Base-by-base conservation (phyloP, 2,113 vertebrate species). In the Phalacrocorax brasilianus region DNA sequence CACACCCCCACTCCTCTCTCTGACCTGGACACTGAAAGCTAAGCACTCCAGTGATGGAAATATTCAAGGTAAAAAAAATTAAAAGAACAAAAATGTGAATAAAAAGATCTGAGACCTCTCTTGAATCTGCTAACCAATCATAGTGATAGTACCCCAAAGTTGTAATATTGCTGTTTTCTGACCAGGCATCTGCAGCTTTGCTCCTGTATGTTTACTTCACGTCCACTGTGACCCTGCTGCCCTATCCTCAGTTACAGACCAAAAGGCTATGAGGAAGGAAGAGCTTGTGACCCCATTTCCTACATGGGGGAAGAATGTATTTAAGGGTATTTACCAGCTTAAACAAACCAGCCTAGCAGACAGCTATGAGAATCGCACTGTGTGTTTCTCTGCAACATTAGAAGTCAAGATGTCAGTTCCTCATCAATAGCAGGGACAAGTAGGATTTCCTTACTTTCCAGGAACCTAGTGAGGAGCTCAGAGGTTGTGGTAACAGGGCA, bases 231-330 rank as follows among this genome's bases (percentile, higher is more conserved):
- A 91, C 44, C 26, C 14, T 0, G 0, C 7, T 82, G 26, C 8
- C 14, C 16, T 35, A 5, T n/a, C 45, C 49, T 78, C 14, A 16
- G 38, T 24, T 68, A 74, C 59, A 90, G 62, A 65, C 49, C n/a
- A 22, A 82, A 75, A 85, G 62, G 14, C 49, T 91, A 23, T 49
- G 40, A 82, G 85, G 90, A 95, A 94, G 81, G 45, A 95, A 96
- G 53, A 83, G 5, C 14, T 85, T 88, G 10, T 8, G 20, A 75
- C 15, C 32, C 42, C 5, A 14, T 81, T 95, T 95, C 81, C 91
- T 93, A 40, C 61, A 21, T 33, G 19, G n/a, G n/a, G 10, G 5
- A 82, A 91, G 20, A 82, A 76, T 63, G 49, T 79, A 77, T 83
- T 83, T 70, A 73, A 80, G 14, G 16, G 12, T 55, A 75, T 82